Evolutionary conservation across 2,888 invertebrate genomes (phyloP), one percentile per base, ranked within the genome.

Genomic region (Nudaria mundana): DNA sequence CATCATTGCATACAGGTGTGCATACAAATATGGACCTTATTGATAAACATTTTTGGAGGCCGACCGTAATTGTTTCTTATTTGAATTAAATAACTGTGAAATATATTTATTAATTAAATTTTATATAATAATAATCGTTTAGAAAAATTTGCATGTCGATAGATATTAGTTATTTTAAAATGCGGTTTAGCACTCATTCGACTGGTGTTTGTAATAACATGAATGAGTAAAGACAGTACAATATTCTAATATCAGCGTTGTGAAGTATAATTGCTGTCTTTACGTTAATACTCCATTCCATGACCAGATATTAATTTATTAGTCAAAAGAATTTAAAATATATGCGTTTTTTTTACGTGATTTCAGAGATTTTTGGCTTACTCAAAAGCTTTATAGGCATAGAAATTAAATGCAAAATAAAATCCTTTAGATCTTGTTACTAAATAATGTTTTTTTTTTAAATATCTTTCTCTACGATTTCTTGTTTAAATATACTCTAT

Each of bases 231-330:
- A 46, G 37, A 43, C 40, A 37, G n/a, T 35, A 33, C 33, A 35
- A 30, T 40, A 34, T 33, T 40, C 31, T 30, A 40, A 39, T 11
- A 4, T 16, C 15, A 31, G 11, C 12, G 13, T 6, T 26, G 35
- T 10, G 8, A 23, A n/a, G n/a, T n/a, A n/a, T n/a, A 28, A 45
- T 48, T 35, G 39, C 37, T 40, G 47, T 47, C 42, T 48, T 30
- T 28, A 40, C 37, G 33, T 20, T 47, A 29, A 55, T 60, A 55
- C 41, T 58, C 54, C 45, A 61, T 63, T 58, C 58, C 57, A 65
- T 64, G 64, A 64, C 63, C 52, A 47, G 48, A 53, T 37, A 37
- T n/a, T n/a, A n/a, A n/a, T n/a, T n/a, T n/a, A n/a, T n/a, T n/a
- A n/a, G n/a, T n/a, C n/a, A n/a, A n/a, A n/a, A n/a, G n/a, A n/a